Base-by-base conservation (phyloP, 1,140 invertebrate genomes). In the Drosophila nannoptera region DNA sequence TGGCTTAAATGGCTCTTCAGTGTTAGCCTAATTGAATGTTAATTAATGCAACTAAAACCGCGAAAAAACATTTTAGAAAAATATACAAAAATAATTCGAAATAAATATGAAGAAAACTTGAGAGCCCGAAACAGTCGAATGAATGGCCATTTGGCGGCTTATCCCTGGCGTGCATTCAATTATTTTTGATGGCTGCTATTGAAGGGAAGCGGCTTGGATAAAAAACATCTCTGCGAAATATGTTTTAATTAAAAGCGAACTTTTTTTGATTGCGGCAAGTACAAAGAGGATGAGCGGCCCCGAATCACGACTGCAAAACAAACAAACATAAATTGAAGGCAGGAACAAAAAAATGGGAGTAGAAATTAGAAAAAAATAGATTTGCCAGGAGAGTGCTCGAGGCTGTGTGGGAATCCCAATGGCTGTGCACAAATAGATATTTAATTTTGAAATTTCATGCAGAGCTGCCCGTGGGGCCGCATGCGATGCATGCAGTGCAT, bases 201-300 rank as follows among this genome's bases (percentile, higher is more conserved):
- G 60, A 74, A 70, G 60, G 22, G 22, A 22, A 22, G 22, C 22
- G 22, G 22, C 22, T 22, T 22, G 22, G 40, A 43, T 36, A 43
- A 16, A 60, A 36, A 68, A 69, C 73, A 62, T 45, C 55, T 43
- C 56, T 73, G 62, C 59, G 73, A 83, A 83, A 83, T 83, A 83
- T 83, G 69, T 84, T 83, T 83, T 83, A 83, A 83, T 83, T 83
- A 83, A 84, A 83, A 68, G 66, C 69, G 77, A 84, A 86, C 76
- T 83, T 83, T 43, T 71, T 73, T 66, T 63, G 46, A 69, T 69
- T 78, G 64, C 55, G 32, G 35, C 68, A 48, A 64, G 61, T 65
- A 52, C 33, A 48, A 49, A 65, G 38, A 62, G 72, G 64, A 74
- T 77, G 73, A 45, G 61, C 62, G 35, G 22, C 50, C 64, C 38